Percentiles rank a stretch among this genome's conserved stretches.
phyloP scores from a whole-genome alignment of 2,888 invertebrate genomes.

The Microctonus hyperodae region DNA sequence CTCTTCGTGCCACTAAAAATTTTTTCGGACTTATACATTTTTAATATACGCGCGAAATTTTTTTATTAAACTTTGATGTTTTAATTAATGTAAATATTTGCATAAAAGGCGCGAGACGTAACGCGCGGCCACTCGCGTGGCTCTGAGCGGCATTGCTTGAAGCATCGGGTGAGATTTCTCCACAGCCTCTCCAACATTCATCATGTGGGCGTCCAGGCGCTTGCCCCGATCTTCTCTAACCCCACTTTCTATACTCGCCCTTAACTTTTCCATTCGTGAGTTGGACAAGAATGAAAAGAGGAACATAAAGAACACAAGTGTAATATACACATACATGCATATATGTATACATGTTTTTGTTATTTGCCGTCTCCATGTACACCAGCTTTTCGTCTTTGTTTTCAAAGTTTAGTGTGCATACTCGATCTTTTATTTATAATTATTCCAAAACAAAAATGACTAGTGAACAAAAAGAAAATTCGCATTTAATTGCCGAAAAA shows the following conservation, averaged over 20 bases:
- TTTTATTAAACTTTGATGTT: slow-evolving; percentile 11
- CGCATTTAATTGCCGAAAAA: neutral
- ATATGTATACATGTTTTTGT: neutral
- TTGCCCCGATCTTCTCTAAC: slow-evolving; percentile 33
- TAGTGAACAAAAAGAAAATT: neutral
- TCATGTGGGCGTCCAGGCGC: slow-evolving; percentile 40
- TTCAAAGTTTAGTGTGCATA: neutral
- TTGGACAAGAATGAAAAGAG: neutral
- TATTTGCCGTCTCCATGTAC: neutral
- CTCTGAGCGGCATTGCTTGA: slow-evolving; percentile 47
- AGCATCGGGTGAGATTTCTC: slow-evolving; percentile 42
- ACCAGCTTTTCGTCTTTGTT: neutral
- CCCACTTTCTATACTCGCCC: slow-evolving; percentile 9
- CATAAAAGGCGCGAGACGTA: slow-evolving; percentile 39
- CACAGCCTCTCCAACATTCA: slow-evolving; percentile 26
- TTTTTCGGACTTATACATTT: neutral
- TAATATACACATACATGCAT: neutral
- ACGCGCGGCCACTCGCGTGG: slow-evolving; percentile 58
- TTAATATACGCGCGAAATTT: slow-evolving; percentile 18
- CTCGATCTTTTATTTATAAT: neutral
- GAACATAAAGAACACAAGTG: neutral
- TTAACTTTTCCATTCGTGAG: neutral
- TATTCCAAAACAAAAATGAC: neutral
- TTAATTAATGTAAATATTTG: neutral
- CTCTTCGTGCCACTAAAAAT: neutral